Evolutionary conservation across 2,113 vertebrate genomes (phyloP).

Genomic region (Pantherophis guttatus): DNA sequence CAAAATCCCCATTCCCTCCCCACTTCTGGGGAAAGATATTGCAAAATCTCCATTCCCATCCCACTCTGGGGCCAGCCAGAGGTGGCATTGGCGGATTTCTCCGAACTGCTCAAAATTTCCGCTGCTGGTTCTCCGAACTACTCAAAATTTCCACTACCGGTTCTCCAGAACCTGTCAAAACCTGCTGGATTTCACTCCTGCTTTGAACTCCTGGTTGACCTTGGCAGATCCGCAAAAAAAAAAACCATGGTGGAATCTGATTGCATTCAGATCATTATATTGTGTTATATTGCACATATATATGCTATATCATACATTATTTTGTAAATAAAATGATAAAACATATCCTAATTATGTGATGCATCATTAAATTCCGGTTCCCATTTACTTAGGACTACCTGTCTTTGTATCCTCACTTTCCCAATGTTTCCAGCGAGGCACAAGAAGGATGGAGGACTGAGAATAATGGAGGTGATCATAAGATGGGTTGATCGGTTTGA

Average conservation of each 20-base stretch:
- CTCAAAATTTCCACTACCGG: too few species aligned
- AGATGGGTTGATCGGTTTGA: background rate
- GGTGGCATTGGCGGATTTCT: too few species aligned
- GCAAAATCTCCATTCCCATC: too few species aligned
- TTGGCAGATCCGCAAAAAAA: background rate
- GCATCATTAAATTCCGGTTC: background rate
- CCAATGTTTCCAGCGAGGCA: background rate
- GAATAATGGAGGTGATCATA: background rate
- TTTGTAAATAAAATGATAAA: background rate
- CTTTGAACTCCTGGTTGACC: background rate
- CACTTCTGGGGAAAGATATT: too few species aligned
- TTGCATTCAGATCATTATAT: background rate
- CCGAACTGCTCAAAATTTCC: too few species aligned
- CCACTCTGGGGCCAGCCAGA: too few species aligned
- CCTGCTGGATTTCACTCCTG: too few species aligned
- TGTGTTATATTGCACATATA: background rate
- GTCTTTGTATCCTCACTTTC: background rate
- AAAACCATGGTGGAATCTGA: background rate
- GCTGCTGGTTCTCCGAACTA: too few species aligned
- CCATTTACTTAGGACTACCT: background rate
- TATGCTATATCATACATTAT: background rate
- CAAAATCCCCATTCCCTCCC: too few species aligned
- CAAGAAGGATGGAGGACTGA: background rate
- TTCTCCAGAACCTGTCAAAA: too few species aligned
- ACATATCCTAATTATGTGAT: background rate